A percentile compares a stretch with the other conserved stretches of the same genome.
Evolutionary conservation across 2,888 invertebrate genomes (phyloP).

Genomic region (Apamea anceps): DNA sequence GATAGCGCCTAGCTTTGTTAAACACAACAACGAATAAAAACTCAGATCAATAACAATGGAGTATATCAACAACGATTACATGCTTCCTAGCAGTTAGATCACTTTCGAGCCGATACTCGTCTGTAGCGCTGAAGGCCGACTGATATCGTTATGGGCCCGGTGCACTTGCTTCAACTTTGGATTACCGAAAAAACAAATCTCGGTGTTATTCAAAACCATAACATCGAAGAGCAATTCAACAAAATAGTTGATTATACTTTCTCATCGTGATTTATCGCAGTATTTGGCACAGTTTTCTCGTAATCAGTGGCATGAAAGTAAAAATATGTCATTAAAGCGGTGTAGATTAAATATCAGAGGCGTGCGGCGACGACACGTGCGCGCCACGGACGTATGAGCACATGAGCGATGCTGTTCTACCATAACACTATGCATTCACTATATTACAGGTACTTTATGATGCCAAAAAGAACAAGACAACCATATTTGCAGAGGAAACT

Average conservation of each 20-base stretch:
- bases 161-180: constrained; percentile 8
- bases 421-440: neutral
- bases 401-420: constrained; percentile 12
- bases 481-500: neutral
- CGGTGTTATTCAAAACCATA: neutral
- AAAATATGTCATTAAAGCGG: constrained; percentile 57
- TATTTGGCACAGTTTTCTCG: constrained; percentile 32
- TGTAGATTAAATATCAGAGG: constrained; percentile 42
- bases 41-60: constrained; percentile 5
- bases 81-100: constrained; percentile 28
- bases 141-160: constrained; percentile 4
- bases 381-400: constrained; percentile 32
- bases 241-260: neutral
- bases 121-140: constrained; percentile 5
- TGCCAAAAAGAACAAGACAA: neutral
- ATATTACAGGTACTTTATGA: neutral
- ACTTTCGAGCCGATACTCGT: constrained; percentile 28
- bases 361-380: constrained; percentile 59
- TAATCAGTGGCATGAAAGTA: constrained; percentile 53
- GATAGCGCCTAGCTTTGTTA: neutral
- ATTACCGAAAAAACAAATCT: neutral
- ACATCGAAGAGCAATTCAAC: neutral
- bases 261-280: neutral
- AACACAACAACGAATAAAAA: neutral
- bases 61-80: constrained; percentile 28